These are phyloP conservation scores for Myripristis murdjan DNA, from an alignment of 2,797 vertebrate species.

Conservation along the genomic window DNA sequence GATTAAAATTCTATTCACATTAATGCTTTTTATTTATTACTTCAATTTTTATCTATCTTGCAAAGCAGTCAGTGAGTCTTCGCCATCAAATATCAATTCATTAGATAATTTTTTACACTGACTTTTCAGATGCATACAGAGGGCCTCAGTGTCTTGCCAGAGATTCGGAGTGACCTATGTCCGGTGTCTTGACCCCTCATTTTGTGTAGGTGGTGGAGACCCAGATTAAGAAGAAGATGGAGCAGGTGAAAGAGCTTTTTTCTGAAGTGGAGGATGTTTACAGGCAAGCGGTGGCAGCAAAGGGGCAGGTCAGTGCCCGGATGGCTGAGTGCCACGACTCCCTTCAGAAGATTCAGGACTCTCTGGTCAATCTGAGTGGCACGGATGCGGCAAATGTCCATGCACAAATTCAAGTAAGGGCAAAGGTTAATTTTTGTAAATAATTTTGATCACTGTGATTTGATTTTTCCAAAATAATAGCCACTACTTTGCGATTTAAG, in stretches of 20 bases:
- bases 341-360: constrained; percentile 65
- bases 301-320: constrained; percentile 60
- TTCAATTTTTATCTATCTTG: too few relatives aligned
- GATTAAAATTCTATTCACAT: too few relatives aligned
- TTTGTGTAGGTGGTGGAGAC: constrained; percentile 78
- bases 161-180: background rate
- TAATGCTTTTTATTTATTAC: too few relatives aligned
- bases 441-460: too few relatives aligned
- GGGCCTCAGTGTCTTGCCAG: background rate
- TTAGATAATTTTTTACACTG: too few relatives aligned
- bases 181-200: background rate
- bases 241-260: constrained; percentile 78
- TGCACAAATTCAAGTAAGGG: constrained; percentile 71
- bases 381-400: constrained; percentile 52
- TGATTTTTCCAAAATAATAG: too few relatives aligned
- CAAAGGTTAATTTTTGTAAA: too few relatives aligned
- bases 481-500: too few relatives aligned
- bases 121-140: background rate
- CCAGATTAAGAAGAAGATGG: constrained; percentile 79
- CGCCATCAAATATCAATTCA: too few relatives aligned
- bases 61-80: too few relatives aligned
- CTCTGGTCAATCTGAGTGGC: constrained; percentile 56
- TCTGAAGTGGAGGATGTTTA: constrained; percentile 76
- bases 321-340: constrained; percentile 68
- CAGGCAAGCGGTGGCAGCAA: constrained; percentile 65